These are phyloP conservation scores for Amblyteles armatorius DNA, from an alignment of 2,888 invertebrate genomes.

Conservation along the genomic window DNA sequence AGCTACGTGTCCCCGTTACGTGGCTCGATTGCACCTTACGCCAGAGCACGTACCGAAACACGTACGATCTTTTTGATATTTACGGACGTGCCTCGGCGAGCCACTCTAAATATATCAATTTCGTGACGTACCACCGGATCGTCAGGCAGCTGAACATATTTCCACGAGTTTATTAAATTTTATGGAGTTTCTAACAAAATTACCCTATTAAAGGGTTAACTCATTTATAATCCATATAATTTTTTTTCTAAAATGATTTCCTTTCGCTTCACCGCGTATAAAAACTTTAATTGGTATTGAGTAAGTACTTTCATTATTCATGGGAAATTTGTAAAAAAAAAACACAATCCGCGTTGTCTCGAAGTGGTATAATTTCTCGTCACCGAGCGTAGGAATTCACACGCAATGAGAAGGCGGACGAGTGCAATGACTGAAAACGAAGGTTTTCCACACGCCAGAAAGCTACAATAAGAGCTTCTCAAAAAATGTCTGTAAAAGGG, in stretches of 20 bases:
- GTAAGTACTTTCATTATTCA: neutral
- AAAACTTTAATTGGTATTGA: neutral
- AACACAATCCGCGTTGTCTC: neutral
- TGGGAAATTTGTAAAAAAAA: neutral
- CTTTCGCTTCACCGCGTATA: neutral
- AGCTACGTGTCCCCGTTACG: slow-evolving; percentile 35
- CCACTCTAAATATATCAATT: slow-evolving; percentile 23
- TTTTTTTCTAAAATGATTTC: neutral
- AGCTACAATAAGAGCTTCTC: neutral
- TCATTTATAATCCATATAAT: neutral
- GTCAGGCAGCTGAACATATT: neutral
- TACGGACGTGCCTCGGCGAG: slow-evolving; percentile 3
- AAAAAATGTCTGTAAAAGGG: too few relatives aligned
- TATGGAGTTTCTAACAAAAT: neutral
- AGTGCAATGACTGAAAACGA: slow-evolving; percentile 50
- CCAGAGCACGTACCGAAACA: neutral
- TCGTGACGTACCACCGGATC: neutral
- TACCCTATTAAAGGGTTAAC: neutral
- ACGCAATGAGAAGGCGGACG: slow-evolving; percentile 35
- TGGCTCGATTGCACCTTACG: slow-evolving; percentile 25
- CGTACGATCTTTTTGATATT: slow-evolving; percentile 17
- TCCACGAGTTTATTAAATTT: neutral
- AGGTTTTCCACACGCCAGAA: slow-evolving; percentile 42
- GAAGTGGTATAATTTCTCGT: slow-evolving; percentile 28
- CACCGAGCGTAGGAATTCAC: slow-evolving; percentile 28